Conservation (phyloP, 2,797 vertebrate genomes). For the Sebastes wilsoni region DNA sequence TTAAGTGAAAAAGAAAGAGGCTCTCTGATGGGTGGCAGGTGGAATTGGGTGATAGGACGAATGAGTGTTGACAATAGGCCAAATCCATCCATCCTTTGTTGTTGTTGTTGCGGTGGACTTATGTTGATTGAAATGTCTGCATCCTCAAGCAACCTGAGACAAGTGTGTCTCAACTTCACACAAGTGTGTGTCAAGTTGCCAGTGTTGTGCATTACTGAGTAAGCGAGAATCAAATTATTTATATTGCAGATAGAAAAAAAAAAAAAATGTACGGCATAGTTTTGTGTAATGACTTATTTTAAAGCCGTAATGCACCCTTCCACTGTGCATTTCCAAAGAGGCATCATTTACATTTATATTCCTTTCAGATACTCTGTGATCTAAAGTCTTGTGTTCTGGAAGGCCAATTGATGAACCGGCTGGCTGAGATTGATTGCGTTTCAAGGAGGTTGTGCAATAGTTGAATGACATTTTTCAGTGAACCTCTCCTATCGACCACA, state of each 20-base stretch:
- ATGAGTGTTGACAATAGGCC: background rate
- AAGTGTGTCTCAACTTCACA: background rate
- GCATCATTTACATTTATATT: constrained; percentile 2
- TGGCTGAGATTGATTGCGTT: background rate
- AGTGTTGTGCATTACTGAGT: background rate
- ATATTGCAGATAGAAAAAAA: background rate
- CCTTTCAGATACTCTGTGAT: background rate
- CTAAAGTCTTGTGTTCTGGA: background rate
- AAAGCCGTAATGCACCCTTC: background rate
- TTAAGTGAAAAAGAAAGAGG: background rate
- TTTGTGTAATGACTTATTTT: background rate
- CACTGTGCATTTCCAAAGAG: background rate
- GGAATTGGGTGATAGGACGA: background rate
- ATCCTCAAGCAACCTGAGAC: background rate
- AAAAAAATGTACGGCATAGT: background rate
- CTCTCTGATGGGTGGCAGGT: no score
- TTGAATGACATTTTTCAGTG: background rate
- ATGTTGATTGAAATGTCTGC: background rate
- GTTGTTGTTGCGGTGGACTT: background rate
- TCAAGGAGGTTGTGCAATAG: background rate
- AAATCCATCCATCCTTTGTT: background rate
- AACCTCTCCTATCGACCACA: background rate
- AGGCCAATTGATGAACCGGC: background rate
- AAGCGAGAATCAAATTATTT: background rate
- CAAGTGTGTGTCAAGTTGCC: background rate